Evolutionary conservation across 1,140 invertebrate genomes (phyloP), one percentile per base, ranked within the genome.

Genomic region (Contarinia nasturtii): DNA sequence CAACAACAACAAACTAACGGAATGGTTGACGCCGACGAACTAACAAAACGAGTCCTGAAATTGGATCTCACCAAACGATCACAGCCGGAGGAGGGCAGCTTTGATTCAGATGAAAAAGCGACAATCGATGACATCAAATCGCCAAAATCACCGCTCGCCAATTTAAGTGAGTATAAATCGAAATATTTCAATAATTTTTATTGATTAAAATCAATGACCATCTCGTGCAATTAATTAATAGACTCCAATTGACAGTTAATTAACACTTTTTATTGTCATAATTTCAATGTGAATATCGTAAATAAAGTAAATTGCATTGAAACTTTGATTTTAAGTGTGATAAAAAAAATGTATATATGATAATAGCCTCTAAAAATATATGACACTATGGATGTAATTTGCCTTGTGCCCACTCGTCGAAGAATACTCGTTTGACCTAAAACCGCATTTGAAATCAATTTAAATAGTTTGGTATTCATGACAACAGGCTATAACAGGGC

Each of bases 31-130:
- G 70, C 70, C 8, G 68, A 67, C 47, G 67, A 69, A 50, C 68
- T 76, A 11, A 74, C 76, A 48, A 70, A 76, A 14, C 77, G 76
- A 52, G 79, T 82, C 52, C 69, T 80, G 51, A 79, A 82, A 53
- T 74, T 82, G 46, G 60, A 63, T 53, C 49, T 63, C 40, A 44
- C 15, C 34, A 15, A 48, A 42, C 33, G 40, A 3, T 14, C 54
- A 53, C 33, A 44, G 11, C 5, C 14, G 12, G 33, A 58, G 46
- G 48, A 63, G 60, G 22, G 58, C 54, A 44, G 22, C 17, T 14
- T 58, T n/a, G 61, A 63, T 43, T 58, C 60, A 7, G 59, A 54
- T 48, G 55, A 58, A 22, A 49, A 22, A 14, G 22, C 7, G 2
- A 14, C 20, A 18, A n/a, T 12, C 3, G 11, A 7, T n/a, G 22